Conservation (phyloP, 2,888 invertebrate genomes). For the Galeopsomyia nigrocyanea region DNA sequence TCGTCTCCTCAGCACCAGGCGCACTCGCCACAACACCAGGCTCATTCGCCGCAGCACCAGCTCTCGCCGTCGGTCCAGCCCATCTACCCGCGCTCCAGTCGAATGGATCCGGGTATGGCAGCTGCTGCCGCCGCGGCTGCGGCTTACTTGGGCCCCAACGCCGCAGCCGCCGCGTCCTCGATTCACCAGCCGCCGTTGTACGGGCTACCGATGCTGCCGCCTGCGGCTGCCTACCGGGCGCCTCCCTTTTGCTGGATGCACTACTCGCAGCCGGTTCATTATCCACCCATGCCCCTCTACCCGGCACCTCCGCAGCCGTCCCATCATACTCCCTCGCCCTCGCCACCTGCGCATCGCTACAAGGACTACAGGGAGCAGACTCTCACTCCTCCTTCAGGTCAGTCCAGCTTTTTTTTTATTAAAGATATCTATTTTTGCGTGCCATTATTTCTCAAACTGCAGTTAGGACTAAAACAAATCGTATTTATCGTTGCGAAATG, state of each 20-base stretch:
- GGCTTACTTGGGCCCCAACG: conserved; percentile 52
- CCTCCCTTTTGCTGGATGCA: conserved; percentile 70
- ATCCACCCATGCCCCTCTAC: conserved; percentile 67
- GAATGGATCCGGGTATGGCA: conserved; percentile 63
- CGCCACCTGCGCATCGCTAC: conserved; percentile 66
- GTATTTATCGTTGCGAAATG: too few species aligned
- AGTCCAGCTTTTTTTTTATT: conserved; percentile 23
- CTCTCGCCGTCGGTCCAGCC: conserved; percentile 14
- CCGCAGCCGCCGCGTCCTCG: conserved; percentile 50
- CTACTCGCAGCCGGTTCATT: conserved; percentile 69
- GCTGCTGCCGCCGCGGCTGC: conserved; percentile 60
- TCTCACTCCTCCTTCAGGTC: conserved; percentile 68
- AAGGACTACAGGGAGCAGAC: conserved; percentile 68
- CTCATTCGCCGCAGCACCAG: background rate
- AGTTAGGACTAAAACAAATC: too few species aligned
- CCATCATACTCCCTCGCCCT: conserved; percentile 55
- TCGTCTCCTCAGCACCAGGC: conserved; percentile 32
- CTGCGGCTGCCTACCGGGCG: conserved; percentile 70
- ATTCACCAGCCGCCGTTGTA: conserved; percentile 65
- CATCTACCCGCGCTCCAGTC: conserved; percentile 50
- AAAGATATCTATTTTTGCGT: conserved; percentile 3
- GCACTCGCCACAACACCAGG: too few species aligned
- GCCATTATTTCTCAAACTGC: conserved; percentile 3
- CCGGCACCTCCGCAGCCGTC: conserved; percentile 67
- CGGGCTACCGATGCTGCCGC: conserved; percentile 66